These are phyloP conservation scores for Meteorus colon DNA, from an alignment of 2,888 invertebrate genomes.

Conservation along the genomic window DNA sequence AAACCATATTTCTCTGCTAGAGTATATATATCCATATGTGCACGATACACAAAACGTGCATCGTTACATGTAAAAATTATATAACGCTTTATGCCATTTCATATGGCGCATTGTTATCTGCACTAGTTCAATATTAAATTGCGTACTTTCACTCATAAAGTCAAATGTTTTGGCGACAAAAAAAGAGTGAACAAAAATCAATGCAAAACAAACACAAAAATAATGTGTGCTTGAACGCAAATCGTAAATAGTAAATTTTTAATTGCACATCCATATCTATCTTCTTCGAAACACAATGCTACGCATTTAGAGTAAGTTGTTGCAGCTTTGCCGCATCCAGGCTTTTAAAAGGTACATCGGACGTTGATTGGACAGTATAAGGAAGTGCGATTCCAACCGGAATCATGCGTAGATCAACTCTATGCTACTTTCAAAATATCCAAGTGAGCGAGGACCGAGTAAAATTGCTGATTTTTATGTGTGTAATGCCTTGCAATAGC, in stretches of 20 bases:
- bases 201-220: background rate
- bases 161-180: constrained; percentile 28
- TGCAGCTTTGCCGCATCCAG: constrained; percentile 61
- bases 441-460: constrained; percentile 58
- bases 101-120: constrained; percentile 42
- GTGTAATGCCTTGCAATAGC: constrained; percentile 27
- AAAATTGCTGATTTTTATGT: constrained; percentile 46
- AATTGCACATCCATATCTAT: constrained; percentile 42
- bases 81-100: constrained; percentile 41
- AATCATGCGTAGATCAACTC: constrained; percentile 55
- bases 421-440: constrained; percentile 56
- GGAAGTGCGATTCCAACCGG: constrained; percentile 54
- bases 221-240: constrained; percentile 27
- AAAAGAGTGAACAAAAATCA: constrained; percentile 2
- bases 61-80: constrained; percentile 45
- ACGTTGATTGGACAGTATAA: constrained; percentile 54
- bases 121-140: constrained; percentile 36
- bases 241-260: constrained; percentile 24
- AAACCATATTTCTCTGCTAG: constrained; percentile 45
- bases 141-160: constrained; percentile 23
- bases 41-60: constrained; percentile 52
- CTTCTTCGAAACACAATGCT: constrained; percentile 39
- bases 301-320: constrained; percentile 57
- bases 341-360: constrained; percentile 57
- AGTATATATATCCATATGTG: constrained; percentile 45